These are phyloP conservation scores for Catonia carolina DNA, from an alignment of 2,888 invertebrate species.

Conservation along the genomic window DNA sequence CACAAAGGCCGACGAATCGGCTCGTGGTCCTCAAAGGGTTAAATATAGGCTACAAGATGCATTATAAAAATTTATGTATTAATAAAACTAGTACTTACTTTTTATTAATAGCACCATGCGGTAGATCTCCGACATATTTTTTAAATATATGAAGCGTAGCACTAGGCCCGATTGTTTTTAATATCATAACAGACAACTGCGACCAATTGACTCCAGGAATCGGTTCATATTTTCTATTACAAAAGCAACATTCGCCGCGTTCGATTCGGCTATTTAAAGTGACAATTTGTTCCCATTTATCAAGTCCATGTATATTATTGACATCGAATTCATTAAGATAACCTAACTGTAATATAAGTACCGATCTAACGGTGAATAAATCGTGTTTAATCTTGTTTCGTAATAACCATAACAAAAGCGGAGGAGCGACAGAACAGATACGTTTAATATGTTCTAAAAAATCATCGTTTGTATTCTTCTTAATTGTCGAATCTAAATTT, in stretches of 20 bases:
- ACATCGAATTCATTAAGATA: constrained; percentile 27
- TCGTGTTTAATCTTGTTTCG: constrained; percentile 16
- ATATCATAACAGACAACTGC: constrained; percentile 51
- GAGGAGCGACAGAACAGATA: constrained; percentile 20
- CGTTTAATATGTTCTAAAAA: constrained; percentile 21
- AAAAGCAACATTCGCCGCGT: constrained; percentile 30
- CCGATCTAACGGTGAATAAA: constrained; percentile 15
- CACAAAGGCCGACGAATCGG: too few relatives aligned
- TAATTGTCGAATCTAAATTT: not conserved
- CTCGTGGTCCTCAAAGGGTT: too few relatives aligned
- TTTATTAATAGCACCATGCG: constrained; percentile 51
- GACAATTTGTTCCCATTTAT: constrained; percentile 27
- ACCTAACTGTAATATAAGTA: constrained; percentile 22
- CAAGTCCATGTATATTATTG: constrained; percentile 21
- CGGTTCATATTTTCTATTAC: constrained; percentile 15
- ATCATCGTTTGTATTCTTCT: not conserved
- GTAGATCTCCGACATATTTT: constrained; percentile 50
- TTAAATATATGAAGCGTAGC: constrained; percentile 52
- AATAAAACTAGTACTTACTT: too few relatives aligned
- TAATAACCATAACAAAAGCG: constrained; percentile 21
- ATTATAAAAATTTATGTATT: too few relatives aligned
- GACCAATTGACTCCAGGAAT: constrained; percentile 54
- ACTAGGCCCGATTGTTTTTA: constrained; percentile 54
- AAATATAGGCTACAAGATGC: too few relatives aligned
- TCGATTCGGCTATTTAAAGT: constrained; percentile 26